Conservation (phyloP, 1,140 invertebrate species). For the Leptestheria dahalacensis region DNA sequence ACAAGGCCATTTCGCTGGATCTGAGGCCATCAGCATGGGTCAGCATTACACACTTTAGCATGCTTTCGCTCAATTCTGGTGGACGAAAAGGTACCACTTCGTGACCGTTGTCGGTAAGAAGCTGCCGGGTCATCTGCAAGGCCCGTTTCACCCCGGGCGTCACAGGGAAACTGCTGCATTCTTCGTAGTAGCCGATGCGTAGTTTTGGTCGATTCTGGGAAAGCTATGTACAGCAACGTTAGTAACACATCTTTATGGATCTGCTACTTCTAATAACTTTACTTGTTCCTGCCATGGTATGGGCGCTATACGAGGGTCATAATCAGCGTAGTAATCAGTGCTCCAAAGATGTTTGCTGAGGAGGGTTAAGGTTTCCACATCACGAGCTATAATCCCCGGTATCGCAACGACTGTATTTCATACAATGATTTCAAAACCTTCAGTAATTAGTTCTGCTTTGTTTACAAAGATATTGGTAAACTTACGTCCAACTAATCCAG, state of each 20-base stretch:
- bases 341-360: slow-evolving; percentile 15
- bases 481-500: background rate
- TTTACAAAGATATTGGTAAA: background rate
- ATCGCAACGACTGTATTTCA: slow-evolving; percentile 17
- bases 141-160: slow-evolving; percentile 26
- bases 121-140: slow-evolving; percentile 23
- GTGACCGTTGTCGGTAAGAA: slow-evolving; percentile 23
- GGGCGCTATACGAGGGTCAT: slow-evolving; percentile 18
- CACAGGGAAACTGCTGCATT: slow-evolving; percentile 23
- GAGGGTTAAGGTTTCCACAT: slow-evolving; percentile 15
- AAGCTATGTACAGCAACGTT: background rate
- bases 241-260: background rate
- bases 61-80: background rate
- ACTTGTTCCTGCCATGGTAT: slow-evolving; percentile 20
- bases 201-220: slow-evolving; percentile 19
- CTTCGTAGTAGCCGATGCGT: slow-evolving; percentile 26
- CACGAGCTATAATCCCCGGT: slow-evolving; percentile 19
- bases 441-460: too few species aligned
- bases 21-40: too few species aligned
- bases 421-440: too few species aligned
- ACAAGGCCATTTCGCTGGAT: too few species aligned
- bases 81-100: slow-evolving; percentile 22
- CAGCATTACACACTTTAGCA: too few species aligned
- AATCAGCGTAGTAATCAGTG: slow-evolving; percentile 14
- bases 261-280: too few species aligned